phyloP scores from a whole-genome alignment of 2,888 invertebrate genomes.

The Salpingus planirostris region DNA sequence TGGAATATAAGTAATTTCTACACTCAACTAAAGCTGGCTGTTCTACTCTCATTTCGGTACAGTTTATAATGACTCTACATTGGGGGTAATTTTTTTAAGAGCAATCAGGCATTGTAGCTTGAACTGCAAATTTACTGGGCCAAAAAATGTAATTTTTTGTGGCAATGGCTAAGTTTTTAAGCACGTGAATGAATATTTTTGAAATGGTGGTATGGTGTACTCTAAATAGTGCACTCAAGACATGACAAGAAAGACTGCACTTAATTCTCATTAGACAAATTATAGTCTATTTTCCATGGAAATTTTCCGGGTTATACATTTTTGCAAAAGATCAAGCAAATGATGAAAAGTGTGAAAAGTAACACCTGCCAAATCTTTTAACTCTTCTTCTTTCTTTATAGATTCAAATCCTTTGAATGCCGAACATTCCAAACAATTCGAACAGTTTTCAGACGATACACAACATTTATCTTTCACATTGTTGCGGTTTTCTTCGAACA shows the following conservation, averaged over 20 bases:
- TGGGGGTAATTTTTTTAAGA: conserved; percentile 3
- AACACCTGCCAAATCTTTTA: neutral
- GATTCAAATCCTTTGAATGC: conserved; percentile 2
- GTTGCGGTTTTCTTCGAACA: too few species aligned
- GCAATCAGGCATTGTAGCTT: conserved; percentile 5
- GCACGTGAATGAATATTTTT: neutral
- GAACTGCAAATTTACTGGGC: conserved; percentile 3
- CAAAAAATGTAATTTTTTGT: conserved; percentile 2
- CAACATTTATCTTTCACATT: too few species aligned
- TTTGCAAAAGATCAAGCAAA: neutral
- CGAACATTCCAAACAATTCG: too few species aligned
- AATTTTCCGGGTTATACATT: neutral
- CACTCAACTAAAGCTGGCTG: conserved; percentile 2
- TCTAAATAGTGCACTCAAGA: neutral
- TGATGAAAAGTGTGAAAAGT: conserved; percentile 1
- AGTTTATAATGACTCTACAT: conserved; percentile 8
- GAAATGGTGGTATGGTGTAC: conserved; percentile 1
- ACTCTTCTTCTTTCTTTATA: neutral
- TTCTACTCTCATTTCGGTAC: conserved; percentile 8
- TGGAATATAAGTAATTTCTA: neutral
- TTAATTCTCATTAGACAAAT: conserved; percentile 3
- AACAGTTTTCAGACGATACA: too few species aligned
- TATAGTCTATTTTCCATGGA: conserved; percentile 1
- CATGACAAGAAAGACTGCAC: neutral
- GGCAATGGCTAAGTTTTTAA: neutral